Evolutionary conservation across 37 sponge, comb jelly and placozoan species (phyloP), one percentile per base, ranked within the genome.

Genomic region (Axinella damicornis): DNA sequence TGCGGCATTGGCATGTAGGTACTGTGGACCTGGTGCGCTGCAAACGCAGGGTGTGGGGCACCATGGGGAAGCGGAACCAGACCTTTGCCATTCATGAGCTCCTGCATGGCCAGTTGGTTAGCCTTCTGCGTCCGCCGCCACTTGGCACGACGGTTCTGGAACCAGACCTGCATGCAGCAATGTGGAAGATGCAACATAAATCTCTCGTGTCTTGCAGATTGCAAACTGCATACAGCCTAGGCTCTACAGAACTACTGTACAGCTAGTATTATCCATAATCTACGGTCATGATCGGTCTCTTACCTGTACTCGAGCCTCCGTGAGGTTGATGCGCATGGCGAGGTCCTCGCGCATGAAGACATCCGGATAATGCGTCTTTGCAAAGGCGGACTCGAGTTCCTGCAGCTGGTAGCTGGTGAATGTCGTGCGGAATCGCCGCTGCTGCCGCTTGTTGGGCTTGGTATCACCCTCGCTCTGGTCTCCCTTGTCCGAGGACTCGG

Each of bases 301-400:
- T 74, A 96, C 97, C 95, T 96, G 97, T 5, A 96, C 97, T 63
- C 97, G 62, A 59, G 97, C 97, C 86, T 96, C 97, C 15, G 95
- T 96, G 46, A 96, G 71, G 69, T 77, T 90, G 11, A 96, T 94
- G 55, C 90, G 80, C 85, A 86, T 73, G 24, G 97, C 97, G 34
- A 96, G 73, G 32, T 96, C 97, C 72, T 96, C 97, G 33, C 97
- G 82, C 87, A 92, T 96, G 79, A 94, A 96, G 11, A 96, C 97
- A 78, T 96, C 97, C 2, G 97, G 97, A 30, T 96, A 96, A 69
- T 94, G 97, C 17, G 95, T 92, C 73, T 94, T 91, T 18, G 93
- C 77, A 89, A 96, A 96, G 9, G 97, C 92, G 25, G 88, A 73
- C 53, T 96, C 97, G 65, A 96, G 64, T 69, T 94, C 97, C 55